Evolutionary conservation across 2,113 vertebrate genomes (phyloP), one percentile per base, ranked within the genome.

Genomic region (Cervus canadensis): DNA sequence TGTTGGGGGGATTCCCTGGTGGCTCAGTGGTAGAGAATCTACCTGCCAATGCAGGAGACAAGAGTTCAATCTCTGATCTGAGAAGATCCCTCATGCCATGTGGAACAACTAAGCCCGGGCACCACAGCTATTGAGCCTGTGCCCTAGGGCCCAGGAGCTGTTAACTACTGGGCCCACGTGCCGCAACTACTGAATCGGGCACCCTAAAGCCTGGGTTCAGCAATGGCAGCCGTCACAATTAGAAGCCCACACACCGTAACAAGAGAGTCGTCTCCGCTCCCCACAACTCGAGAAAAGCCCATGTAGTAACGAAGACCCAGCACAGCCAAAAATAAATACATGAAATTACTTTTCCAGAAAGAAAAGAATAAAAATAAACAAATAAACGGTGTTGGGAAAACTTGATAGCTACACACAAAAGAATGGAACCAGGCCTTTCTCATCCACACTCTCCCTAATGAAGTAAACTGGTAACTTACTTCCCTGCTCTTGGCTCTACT

Each of bases 101-200:
- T 74, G 71, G 40, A 43, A 40, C 40, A 76, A 76, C 40, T 43
- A 76, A 43, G 12, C 23, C 40, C 1, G 0, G 14, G 23, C 71
- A 43, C 6, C 71, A 26, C 40, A 76, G 40, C 40, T 76, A 26
- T 0, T 15, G 40, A 43, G 40, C 71, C 71, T 76, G 71, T 43
- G 23, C 40, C 7, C n/a, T 43, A 15, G 71, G 26, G 40, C 71
- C 71, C 36, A 25, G 36, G 71, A 76, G 71, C 71, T 76, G 36
- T 14, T 14, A 76, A 14, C 71, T 43, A 76, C 71, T 25, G 71
- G 43, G 36, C 36, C 1, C 36, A 26, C 0, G 5, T 74, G 21
- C 71, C 21, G 0, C 40, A 43, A 43, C 71, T 17, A 13, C 40
- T 43, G 2, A 43, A 43, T 26, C 60, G 0, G 59, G 59, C 26